Percentiles rank a stretch among this genome's conserved stretches.
Conservation (phyloP, 2,888 invertebrate genomes). For the Sturmia bella region DNA sequence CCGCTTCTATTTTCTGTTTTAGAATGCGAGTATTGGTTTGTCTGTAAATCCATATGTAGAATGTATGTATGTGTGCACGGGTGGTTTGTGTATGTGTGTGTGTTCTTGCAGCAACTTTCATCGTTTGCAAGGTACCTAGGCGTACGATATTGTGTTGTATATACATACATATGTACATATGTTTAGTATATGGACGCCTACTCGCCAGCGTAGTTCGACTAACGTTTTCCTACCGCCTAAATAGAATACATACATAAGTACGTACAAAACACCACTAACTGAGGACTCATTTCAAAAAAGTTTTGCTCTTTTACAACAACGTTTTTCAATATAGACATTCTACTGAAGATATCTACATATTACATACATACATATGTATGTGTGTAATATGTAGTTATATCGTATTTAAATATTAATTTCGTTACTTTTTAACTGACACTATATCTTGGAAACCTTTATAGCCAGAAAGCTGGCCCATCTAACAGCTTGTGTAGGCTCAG, state of each 20-base stretch:
- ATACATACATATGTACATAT: too few relatives aligned
- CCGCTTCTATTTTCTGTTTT: slow-evolving; percentile 49
- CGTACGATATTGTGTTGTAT: slow-evolving; percentile 1
- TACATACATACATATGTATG: slow-evolving; percentile 7
- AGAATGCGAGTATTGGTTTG: slow-evolving; percentile 1
- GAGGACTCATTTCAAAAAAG: too few relatives aligned
- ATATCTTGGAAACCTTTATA: too few relatives aligned
- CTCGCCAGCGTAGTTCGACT: neutral
- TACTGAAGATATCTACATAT: too few relatives aligned
- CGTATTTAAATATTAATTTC: too few relatives aligned
- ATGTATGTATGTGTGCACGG: slow-evolving; percentile 1
- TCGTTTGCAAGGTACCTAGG: slow-evolving; percentile 29
- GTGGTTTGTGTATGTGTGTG: slow-evolving; percentile 8
- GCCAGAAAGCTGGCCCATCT: too few relatives aligned
- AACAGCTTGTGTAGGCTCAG: too few relatives aligned
- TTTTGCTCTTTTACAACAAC: too few relatives aligned
- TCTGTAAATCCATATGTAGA: neutral
- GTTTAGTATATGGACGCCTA: slow-evolving; percentile 18
- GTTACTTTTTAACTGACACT: too few relatives aligned
- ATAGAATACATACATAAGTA: neutral
- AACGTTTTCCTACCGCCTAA: slow-evolving; percentile 6
- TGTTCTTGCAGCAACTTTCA: slow-evolving; percentile 26
- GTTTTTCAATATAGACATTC: too few relatives aligned
- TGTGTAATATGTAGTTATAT: too few relatives aligned
- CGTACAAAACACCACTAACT: neutral